Evolutionary conservation across 2,113 vertebrate species (phyloP).

Genomic region (Nycticryphes semicollaris): DNA sequence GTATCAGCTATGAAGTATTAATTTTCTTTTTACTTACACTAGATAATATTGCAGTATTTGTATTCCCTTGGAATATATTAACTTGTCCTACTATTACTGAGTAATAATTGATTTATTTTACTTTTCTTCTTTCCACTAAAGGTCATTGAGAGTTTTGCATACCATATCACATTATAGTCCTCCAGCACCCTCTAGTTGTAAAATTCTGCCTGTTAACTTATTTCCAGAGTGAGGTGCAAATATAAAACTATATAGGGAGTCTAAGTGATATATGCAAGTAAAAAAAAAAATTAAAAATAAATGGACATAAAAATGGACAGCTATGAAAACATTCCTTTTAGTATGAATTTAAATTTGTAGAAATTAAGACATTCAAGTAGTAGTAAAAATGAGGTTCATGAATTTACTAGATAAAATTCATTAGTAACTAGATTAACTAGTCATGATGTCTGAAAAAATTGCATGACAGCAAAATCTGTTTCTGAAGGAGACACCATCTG

Average conservation of each 20-base stretch:
- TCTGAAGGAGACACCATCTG: slow-evolving; percentile 6
- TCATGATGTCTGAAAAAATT: background rate
- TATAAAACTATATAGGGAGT: background rate
- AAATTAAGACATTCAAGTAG: background rate
- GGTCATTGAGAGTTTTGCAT: slow-evolving; percentile 8
- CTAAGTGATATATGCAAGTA: background rate
- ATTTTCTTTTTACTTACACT: slow-evolving; percentile 5
- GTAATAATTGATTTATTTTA: slow-evolving; percentile 34
- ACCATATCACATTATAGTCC: background rate
- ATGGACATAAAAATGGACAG: background rate
- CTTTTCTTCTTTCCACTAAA: slow-evolving; percentile 14
- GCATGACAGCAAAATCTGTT: background rate
- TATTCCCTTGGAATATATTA: background rate
- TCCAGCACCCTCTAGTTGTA: slow-evolving; percentile 66
- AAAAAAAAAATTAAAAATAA: background rate
- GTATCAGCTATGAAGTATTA: background rate
- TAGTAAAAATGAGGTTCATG: background rate
- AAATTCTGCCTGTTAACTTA: background rate
- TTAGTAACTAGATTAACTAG: background rate
- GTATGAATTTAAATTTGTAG: background rate
- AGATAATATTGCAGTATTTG: slow-evolving; percentile 2
- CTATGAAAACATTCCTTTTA: background rate
- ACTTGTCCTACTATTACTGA: background rate
- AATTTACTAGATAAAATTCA: background rate
- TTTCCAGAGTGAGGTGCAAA: background rate